A percentile compares a stretch with the other conserved stretches of the same genome.
Conservation (phyloP, 2,888 invertebrate species). For the Plusia festucae region DNA sequence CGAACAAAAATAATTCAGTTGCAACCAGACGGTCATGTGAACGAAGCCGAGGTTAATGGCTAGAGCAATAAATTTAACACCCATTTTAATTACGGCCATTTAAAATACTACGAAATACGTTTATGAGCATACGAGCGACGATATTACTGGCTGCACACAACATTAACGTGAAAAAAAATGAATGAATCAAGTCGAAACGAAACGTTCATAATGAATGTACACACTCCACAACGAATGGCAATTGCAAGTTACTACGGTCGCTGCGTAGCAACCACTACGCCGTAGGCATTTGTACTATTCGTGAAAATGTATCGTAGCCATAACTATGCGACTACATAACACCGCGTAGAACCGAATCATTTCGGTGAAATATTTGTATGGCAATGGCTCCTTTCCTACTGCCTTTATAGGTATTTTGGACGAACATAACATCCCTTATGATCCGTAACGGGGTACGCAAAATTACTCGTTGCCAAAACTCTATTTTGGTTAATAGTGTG, state of each 20-base stretch:
- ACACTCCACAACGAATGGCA: constrained; percentile 40
- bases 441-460: constrained; percentile 26
- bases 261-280: constrained; percentile 45
- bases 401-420: constrained; percentile 40
- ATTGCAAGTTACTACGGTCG: constrained; percentile 38
- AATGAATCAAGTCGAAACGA: constrained; percentile 44
- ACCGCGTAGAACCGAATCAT: constrained; percentile 31
- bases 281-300: constrained; percentile 48
- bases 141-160: constrained; percentile 30
- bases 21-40: constrained; percentile 36
- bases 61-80: constrained; percentile 53
- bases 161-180: constrained; percentile 31
- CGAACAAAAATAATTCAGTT: constrained; percentile 31
- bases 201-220: constrained; percentile 43
- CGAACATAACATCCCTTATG: constrained; percentile 39
- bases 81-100: constrained; percentile 55
- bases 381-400: constrained; percentile 39
- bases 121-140: constrained; percentile 45
- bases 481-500: constrained; percentile 11
- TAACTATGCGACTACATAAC: constrained; percentile 47
- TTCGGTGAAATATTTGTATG: constrained; percentile 49
- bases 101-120: constrained; percentile 54
- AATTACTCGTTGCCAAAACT: constrained; percentile 7
- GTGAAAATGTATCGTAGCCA: constrained; percentile 42
- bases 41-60: constrained; percentile 47